These are phyloP conservation scores for Leguminivora glycinivorella DNA, from an alignment of 1,140 invertebrate species.

Conservation along the genomic window DNA sequence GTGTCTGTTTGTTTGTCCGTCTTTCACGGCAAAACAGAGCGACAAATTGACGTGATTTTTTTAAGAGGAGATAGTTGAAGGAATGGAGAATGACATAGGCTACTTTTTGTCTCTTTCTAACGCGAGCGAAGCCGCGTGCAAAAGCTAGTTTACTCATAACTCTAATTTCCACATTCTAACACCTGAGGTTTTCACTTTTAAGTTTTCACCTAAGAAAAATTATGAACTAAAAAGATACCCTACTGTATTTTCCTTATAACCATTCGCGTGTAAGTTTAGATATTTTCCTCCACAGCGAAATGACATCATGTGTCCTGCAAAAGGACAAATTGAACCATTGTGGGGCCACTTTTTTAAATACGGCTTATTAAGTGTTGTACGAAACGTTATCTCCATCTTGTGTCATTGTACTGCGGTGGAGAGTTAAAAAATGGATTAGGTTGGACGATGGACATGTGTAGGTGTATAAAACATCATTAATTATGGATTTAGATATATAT, in stretches of 20 bases:
- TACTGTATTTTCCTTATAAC: not conserved
- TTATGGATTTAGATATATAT: not conserved
- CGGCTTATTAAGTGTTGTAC: slow-evolving; percentile 6
- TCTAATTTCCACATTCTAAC: no score
- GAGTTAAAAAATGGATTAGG: not conserved
- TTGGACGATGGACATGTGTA: not conserved
- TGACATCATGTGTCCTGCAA: slow-evolving; percentile 24
- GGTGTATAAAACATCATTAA: slow-evolving; percentile 4
- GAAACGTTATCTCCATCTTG: not conserved
- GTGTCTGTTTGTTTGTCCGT: no score
- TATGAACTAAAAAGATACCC: not conserved
- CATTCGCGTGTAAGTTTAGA: not conserved
- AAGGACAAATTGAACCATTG: slow-evolving; percentile 25
- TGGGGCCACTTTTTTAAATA: slow-evolving; percentile 16
- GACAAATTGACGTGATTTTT: no score
- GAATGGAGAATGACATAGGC: no score
- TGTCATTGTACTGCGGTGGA: not conserved
- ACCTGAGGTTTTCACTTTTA: no score
- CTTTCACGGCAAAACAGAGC: no score
- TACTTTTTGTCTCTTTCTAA: no score
- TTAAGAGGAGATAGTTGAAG: no score
- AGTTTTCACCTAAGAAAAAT: no score
- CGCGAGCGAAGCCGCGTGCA: no score
- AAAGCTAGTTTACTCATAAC: no score
- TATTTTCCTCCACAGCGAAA: slow-evolving; percentile 8